phyloP scores from a whole-genome alignment of 64 coral and sea anemone species.

The Porites lutea region DNA sequence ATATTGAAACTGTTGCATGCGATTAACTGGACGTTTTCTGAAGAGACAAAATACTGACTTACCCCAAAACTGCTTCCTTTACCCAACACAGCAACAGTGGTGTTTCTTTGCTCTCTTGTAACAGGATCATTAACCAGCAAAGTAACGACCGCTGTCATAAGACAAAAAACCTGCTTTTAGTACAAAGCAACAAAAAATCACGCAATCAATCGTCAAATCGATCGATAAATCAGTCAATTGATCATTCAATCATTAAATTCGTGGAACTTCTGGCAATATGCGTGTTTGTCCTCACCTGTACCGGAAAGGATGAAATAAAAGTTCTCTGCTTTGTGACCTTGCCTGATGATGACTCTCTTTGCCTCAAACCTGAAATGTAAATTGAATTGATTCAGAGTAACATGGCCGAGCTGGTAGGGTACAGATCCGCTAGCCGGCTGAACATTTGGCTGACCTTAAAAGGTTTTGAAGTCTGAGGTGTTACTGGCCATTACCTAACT shows the following conservation, averaged over 20 bases:
- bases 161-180: not conserved
- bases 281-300: conserved; percentile 52
- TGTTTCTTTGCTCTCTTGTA: conserved; percentile 74
- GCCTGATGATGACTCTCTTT: conserved; percentile 94
- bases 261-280: not conserved
- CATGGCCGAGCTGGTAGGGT: not conserved
- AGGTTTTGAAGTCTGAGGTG: too few species aligned
- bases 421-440: too few species aligned
- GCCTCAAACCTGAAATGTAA: conserved; percentile 87
- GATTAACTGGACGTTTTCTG: not conserved
- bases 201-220: too few species aligned
- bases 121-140: conserved; percentile 59
- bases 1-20: too few species aligned
- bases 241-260: not conserved
- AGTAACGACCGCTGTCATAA: conserved; percentile 70
- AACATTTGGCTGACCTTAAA: too few species aligned
- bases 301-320: conserved; percentile 97
- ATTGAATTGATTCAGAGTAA: not conserved
- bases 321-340: conserved; percentile 95
- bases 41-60: not conserved
- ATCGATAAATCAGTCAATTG: not conserved
- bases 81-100: conserved; percentile 79
- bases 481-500: too few species aligned
- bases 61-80: conserved; percentile 99
- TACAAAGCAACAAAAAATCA: not conserved